These are phyloP conservation scores for Neosilurus mollespiculum DNA, from an alignment of 2,797 vertebrate species.

Conservation along the genomic window DNA sequence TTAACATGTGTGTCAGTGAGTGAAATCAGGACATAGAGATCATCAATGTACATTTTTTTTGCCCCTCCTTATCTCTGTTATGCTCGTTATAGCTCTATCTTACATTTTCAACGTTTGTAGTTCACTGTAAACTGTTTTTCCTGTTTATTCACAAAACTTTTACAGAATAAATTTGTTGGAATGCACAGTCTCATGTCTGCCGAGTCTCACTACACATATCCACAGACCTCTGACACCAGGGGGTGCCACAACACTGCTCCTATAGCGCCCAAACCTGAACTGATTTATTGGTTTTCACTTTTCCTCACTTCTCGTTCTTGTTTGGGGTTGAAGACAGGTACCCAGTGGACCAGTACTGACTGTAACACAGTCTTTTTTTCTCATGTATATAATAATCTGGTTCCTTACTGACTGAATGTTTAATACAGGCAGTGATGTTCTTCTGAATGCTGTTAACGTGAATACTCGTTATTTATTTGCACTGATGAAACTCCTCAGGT, in stretches of 20 bases:
- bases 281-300: background rate
- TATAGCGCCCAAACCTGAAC: background rate
- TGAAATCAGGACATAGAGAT: constrained; percentile 39
- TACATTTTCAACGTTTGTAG: constrained; percentile 91
- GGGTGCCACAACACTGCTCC: background rate
- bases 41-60: constrained; percentile 59
- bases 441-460: background rate
- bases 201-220: background rate
- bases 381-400: too few species aligned
- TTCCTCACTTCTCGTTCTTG: background rate
- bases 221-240: background rate
- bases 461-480: background rate
- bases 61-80: constrained; percentile 72
- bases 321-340: background rate
- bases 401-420: background rate
- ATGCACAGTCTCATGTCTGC: constrained; percentile 66
- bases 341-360: background rate
- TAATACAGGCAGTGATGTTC: background rate
- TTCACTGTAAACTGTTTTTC: constrained; percentile 88
- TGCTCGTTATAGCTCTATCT: constrained; percentile 72
- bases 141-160: constrained; percentile 85
- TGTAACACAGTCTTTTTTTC: background rate
- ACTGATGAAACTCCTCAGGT: constrained; percentile 1
- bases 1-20: background rate
- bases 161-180: constrained; percentile 97